Evolutionary conservation across 1,140 invertebrate species (phyloP).

Genomic region (Stegodyphus mimosarum): DNA sequence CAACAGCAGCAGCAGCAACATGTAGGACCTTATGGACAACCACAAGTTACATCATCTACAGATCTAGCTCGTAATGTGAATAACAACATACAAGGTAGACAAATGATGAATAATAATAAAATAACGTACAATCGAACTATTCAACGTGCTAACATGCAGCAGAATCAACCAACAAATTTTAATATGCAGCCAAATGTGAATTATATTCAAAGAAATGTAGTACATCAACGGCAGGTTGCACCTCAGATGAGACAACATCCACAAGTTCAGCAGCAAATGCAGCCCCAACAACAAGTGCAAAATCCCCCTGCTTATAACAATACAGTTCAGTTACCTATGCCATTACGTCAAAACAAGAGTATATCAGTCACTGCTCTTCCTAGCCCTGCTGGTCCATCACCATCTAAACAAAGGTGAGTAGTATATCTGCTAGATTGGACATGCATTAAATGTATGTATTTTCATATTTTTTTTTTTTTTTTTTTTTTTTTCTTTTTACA

Average conservation of each 20-base stretch:
- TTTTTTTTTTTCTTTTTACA: too few species aligned
- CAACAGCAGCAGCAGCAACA: neutral
- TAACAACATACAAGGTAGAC: conserved; percentile 15
- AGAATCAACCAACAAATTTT: neutral
- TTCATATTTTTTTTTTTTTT: too few species aligned
- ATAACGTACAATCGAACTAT: too few species aligned
- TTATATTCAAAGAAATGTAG: conserved; percentile 38
- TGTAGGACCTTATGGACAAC: conserved; percentile 31
- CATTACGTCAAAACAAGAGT: conserved; percentile 37
- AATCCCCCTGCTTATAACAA: neutral
- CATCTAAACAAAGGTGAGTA: conserved; percentile 42
- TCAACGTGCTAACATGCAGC: neutral
- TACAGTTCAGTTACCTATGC: conserved; percentile 32
- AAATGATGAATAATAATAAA: neutral
- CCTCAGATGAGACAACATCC: conserved; percentile 67
- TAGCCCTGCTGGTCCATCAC: conserved; percentile 17
- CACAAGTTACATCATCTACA: conserved; percentile 59
- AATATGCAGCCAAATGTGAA: conserved; percentile 11
- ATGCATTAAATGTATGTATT: too few species aligned
- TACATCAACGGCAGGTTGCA: conserved; percentile 62
- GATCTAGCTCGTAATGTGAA: conserved; percentile 15
- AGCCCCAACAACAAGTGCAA: conserved; percentile 5
- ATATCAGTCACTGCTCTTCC: conserved; percentile 42
- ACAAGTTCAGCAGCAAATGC: neutral
- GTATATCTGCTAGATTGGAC: too few species aligned